Evolutionary conservation across 2,113 vertebrate genomes (phyloP), one percentile per base, ranked within the genome.

Genomic region (Centropus bengalensis): DNA sequence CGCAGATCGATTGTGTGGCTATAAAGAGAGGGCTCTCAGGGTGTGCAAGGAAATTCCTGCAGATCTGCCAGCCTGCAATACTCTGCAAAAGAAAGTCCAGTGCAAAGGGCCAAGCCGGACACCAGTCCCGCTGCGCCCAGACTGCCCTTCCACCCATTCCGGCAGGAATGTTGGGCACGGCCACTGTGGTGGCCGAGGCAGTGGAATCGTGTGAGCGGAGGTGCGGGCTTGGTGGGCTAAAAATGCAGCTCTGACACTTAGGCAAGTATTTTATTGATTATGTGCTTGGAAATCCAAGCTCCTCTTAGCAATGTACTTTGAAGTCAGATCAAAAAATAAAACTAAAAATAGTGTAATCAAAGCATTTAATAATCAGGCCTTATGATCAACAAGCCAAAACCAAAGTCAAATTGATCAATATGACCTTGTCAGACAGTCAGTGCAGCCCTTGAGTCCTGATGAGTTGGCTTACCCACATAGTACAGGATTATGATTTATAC

Each of bases 271-370:
- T 63, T 60, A 95, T 78, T 69, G 79, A 83, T 83, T 77, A 68
- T 0, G 1, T 36, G 56, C 76, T 75, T 83, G 49, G 73, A 95
- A 95, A 94, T 56, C 28, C 47, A 93, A 86, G 74, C 42, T 88
- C 63, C 67, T 73, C 82, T 77, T 38, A 86, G 52, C 69, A 81
- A 70, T 7, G 20, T 56, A 60, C 70, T 78, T 60, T 67, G 28
- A 90, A 91, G 38, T 52, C 56, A 64, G 47, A 90, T 85, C 3
- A 74, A 83, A 92, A 90, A 78, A 26, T 17, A 52, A 90, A 91
- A 40, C 40, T 45, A 73, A 74, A 8, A 96, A 77, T 10, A 75
- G 76, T 81, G 89, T 75, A 77, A 95, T 75, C 60, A 60, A 93
- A 91, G 54, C 5, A 3, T 86, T 94, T 82, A 94, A 64, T 33